Evolutionary conservation across 2,888 invertebrate genomes (phyloP), one percentile per base, ranked within the genome.

Genomic region (Nineta flava): DNA sequence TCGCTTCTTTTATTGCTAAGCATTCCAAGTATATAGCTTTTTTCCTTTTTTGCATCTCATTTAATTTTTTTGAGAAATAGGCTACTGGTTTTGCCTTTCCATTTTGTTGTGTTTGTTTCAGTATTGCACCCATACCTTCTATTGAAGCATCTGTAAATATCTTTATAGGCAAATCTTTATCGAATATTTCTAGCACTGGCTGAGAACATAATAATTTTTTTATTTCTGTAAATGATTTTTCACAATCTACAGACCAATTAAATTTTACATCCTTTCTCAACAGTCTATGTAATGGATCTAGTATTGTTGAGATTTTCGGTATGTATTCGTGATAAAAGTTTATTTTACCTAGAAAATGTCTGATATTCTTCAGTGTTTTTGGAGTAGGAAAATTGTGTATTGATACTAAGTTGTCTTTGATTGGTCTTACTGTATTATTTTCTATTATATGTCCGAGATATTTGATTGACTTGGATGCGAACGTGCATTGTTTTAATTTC

Each of bases 131-230:
- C n/a, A n/a, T n/a, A n/a, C n/a, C n/a, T n/a, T n/a, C n/a, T n/a
- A n/a, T n/a, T n/a, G n/a, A 34, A n/a, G 34, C 34, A 34, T 34
- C 34, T 9, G 34, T 57, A 38, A 50, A 52, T 31, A 56, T 55
- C 19, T 50, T 50, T 43, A 53, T 54, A 46, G 52, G 53, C 41
- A 53, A 47, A 48, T 55, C 41, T 48, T 16, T 34, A 44, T 55
- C 54, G 44, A 54, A 55, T 45, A 55, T 54, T 19, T 45, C 49
- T 35, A 54, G 40, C 21, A 53, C 40, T 43, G 53, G 55, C 40
- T 49, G 41, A 13, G 51, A 43, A 40, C 50, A 52, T 45, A 54
- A 40, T 38, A 52, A 43, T 47, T 55, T 51, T 48, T 54, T 53
- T 48, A 54, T 46, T 47, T 50, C 19, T 35, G 15, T 35, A 47